phyloP scores from a whole-genome alignment of 2,888 invertebrate species.

The Dicycla oo region DNA sequence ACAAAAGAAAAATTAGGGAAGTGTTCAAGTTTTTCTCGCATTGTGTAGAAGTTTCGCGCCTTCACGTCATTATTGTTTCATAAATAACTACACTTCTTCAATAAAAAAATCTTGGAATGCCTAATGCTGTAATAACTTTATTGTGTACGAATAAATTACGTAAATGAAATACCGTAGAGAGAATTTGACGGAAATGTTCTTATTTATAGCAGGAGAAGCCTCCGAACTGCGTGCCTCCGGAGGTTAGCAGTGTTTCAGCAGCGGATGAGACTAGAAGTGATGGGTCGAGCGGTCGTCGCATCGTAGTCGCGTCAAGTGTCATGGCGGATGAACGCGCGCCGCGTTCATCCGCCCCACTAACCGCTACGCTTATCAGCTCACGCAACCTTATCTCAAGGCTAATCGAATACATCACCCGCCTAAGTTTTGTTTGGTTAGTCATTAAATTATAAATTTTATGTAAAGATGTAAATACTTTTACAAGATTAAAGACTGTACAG shows the following conservation, averaged over 20 bases:
- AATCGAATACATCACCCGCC: conserved; percentile 58
- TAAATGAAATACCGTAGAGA: conserved; percentile 6
- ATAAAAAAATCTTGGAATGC: conserved; percentile 23
- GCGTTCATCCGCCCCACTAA: conserved; percentile 77
- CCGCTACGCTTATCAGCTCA: conserved; percentile 67
- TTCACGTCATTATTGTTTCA: conserved; percentile 46
- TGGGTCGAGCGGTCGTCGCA: conserved; percentile 87
- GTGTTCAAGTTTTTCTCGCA: conserved; percentile 59
- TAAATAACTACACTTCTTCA: conserved; percentile 36
- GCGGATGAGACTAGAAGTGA: conserved; percentile 82
- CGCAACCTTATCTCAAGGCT: conserved; percentile 67
- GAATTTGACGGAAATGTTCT: conserved; percentile 25
- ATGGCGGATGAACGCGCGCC: conserved; percentile 91
- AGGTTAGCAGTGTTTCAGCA: conserved; percentile 85
- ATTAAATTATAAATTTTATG: conserved; percentile 56
- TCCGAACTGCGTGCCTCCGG: conserved; percentile 88
- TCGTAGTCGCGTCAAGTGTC: conserved; percentile 92
- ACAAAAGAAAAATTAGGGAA: conserved; percentile 53
- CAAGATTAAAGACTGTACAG: conserved; percentile 6
- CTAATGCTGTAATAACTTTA: conserved; percentile 21
- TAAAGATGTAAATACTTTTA: conserved; percentile 55
- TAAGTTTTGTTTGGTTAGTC: conserved; percentile 63
- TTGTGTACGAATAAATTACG: conserved; percentile 38
- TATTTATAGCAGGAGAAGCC: conserved; percentile 74
- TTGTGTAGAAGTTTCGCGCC: conserved; percentile 51